A percentile compares a stretch with the other conserved stretches of the same genome.
phyloP scores from a whole-genome alignment of 2,113 vertebrate genomes.

The Neogale vison region DNA sequence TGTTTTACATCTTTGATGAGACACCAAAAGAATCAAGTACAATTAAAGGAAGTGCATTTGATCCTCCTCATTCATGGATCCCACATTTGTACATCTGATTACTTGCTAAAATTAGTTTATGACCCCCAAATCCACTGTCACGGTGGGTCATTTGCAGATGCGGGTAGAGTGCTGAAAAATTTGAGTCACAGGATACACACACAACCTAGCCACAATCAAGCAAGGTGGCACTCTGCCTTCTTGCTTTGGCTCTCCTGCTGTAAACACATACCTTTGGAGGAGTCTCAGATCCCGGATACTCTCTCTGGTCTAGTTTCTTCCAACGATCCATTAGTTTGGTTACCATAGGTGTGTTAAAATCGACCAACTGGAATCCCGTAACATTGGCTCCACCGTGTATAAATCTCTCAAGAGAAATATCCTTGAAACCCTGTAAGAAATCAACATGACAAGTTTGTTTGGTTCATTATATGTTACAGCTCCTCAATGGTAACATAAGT shows the following conservation, averaged over 20 bases:
- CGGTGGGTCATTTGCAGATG: not conserved
- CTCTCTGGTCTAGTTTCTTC: constrained; percentile 99
- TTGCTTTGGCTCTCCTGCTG: not conserved
- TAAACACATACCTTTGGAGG: constrained; percentile 92
- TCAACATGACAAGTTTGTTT: constrained; percentile 58
- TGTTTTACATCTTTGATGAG: not conserved
- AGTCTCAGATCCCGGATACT: constrained; percentile 97
- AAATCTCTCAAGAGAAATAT: constrained; percentile 98
- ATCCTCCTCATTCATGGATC: not conserved
- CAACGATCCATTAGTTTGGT: constrained; percentile 98
- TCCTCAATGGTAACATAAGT: constrained; percentile 46
- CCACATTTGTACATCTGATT: not conserved
- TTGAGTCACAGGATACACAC: not conserved
- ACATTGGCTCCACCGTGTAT: constrained; percentile 99
- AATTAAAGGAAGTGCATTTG: not conserved
- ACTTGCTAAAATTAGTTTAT: not conserved
- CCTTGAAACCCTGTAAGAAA: constrained; percentile 95
- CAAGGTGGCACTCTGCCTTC: not conserved
- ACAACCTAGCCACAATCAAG: not conserved
- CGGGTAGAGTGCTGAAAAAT: not conserved
- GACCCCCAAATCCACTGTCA: not conserved
- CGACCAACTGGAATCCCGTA: constrained; percentile 98
- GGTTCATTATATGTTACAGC: not conserved
- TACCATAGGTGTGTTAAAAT: constrained; percentile 97
- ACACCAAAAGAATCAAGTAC: not conserved